Conservation (phyloP, 64 coral and sea anemone species). For the Montipora efflorescens region DNA sequence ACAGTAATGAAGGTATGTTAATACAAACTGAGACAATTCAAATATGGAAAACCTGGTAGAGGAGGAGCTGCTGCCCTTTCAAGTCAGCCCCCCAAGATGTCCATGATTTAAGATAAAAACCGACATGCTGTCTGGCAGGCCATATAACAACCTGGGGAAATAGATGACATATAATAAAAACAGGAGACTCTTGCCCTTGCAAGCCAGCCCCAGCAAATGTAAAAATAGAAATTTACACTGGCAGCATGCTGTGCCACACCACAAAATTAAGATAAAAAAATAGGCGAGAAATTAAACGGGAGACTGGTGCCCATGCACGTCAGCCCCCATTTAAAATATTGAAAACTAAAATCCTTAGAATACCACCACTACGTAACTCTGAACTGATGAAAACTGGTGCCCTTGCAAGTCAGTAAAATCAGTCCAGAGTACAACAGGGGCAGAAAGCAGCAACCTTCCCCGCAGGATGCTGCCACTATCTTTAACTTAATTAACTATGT, state of each 20-base stretch:
- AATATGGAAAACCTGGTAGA: not conserved
- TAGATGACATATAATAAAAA: not conserved
- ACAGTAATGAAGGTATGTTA: not conserved
- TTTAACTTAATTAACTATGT: not conserved
- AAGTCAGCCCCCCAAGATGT: too few species aligned
- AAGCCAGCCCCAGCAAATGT: not conserved
- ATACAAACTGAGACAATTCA: not conserved
- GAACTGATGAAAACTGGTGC: not conserved
- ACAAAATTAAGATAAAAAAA: not conserved
- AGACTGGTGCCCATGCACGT: conserved; percentile 22
- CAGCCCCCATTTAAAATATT: not conserved
- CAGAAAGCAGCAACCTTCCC: not conserved
- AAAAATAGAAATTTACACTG: not conserved
- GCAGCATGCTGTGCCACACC: not conserved
- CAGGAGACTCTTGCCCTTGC: not conserved
- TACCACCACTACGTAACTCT: not conserved
- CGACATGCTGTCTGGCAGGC: not conserved
- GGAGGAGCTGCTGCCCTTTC: too few species aligned
- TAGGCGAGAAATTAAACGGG: not conserved
- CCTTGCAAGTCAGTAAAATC: conserved; percentile 30
- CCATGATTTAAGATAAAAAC: not conserved
- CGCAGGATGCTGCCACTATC: not conserved
- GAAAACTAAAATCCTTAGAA: not conserved
- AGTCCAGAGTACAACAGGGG: not conserved
- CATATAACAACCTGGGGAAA: not conserved